A percentile compares a stretch with the other conserved stretches of the same genome.
These are phyloP conservation scores for Eidolon dupreanum DNA, from an alignment of 2,797 vertebrate species.

Conservation along the genomic window DNA sequence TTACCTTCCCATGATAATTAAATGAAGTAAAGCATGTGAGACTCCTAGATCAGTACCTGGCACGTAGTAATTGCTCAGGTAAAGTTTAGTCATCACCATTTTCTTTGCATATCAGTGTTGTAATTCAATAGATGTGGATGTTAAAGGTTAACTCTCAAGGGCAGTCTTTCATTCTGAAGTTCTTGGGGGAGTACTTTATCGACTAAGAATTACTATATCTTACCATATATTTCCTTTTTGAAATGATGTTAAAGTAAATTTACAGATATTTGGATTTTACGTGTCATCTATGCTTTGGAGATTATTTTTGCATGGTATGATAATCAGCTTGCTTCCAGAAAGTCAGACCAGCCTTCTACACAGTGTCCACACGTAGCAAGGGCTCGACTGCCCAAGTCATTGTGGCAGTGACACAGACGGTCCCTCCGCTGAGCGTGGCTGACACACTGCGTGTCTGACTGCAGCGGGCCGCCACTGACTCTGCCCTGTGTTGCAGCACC, in stretches of 20 bases:
- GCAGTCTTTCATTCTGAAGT: background rate
- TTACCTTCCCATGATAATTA: background rate
- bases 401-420: rapidly evolving
- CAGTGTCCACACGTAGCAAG: rapidly evolving
- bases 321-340: background rate
- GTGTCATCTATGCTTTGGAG: background rate
- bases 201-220: background rate
- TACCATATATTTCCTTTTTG: slow-evolving; percentile 12
- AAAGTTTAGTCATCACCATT: background rate
- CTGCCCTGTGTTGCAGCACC: slow-evolving; percentile 85
- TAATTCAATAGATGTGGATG: background rate
- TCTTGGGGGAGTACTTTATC: background rate
- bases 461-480: rapidly evolving
- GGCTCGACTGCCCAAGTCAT: background rate
- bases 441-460: rapidly evolving
- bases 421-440: rapidly evolving
- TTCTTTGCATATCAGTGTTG: background rate
- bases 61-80: background rate
- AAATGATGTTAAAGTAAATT: background rate
- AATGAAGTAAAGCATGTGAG: background rate
- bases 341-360: rapidly evolving
- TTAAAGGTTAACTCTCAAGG: background rate
- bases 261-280: background rate
- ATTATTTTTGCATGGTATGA: background rate
- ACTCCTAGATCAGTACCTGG: background rate